Evolutionary conservation across 2,797 vertebrate species (phyloP), one percentile per base, ranked within the genome.

Genomic region (Lycodopsis pacificus): DNA sequence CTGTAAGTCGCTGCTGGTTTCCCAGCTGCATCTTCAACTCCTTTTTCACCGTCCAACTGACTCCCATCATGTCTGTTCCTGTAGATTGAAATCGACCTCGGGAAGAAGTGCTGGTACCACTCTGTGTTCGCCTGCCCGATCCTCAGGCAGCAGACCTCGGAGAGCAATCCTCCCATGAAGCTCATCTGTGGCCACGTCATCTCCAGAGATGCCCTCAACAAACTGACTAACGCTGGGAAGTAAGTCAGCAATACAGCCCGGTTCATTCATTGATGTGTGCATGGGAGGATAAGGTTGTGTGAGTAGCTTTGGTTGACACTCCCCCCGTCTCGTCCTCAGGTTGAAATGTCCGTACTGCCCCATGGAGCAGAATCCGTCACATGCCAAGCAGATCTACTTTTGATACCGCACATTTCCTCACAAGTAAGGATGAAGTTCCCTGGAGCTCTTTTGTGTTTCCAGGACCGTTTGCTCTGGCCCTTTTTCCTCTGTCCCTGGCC

Each of bases 51-150:
- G 0, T 14, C 56, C 6, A 7, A 0, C 42, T 66, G 15, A 80
- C 34, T 76, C 2, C 5, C n/a, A 22, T 44, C 61, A 2, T 49
- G 5, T 79, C 27, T 85, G 4, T 36, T 40, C 8, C 2, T 75
- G 27, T 66, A 97, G 97, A 97, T 97, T 81, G 97, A 98, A 92
- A 97, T 97, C 3, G 97, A 98, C 88, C 93, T 98, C 0, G 97
- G 96, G 42, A 97, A 97, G 94, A 97, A 97, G 91, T 98, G 97
- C 93, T 98, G 97, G 97, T 98, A 97, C 91, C 97, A 98, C 90
- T 97, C 96, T 0, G 97, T 98, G 88, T 98, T 98, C 10, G 96
- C 97, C n/a, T 98, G 97, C 89, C 97, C 97, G 25, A 97, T 98
- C 86, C 95, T 98, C 67, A 94, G 97, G 81, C 97, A 97, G 91